These are phyloP conservation scores for Merodon equestris DNA, from an alignment of 2,888 invertebrate genomes.

Conservation along the genomic window DNA sequence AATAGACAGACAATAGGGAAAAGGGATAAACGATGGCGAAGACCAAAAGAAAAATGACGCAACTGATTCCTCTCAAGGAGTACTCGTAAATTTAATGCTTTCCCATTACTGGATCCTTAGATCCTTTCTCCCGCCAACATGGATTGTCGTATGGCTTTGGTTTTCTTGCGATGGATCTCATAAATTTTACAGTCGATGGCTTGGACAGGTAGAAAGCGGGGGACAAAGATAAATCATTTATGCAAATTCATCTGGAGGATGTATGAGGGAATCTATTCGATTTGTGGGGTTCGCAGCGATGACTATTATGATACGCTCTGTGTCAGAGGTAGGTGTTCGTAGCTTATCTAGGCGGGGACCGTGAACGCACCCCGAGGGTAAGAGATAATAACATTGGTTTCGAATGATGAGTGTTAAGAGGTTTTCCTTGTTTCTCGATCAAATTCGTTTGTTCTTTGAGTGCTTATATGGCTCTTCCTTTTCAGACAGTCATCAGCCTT, in stretches of 20 bases:
- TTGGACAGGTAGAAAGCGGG: constrained; percentile 10
- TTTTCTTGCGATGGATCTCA: constrained; percentile 25
- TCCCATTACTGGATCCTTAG: constrained; percentile 25
- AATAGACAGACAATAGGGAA: too few species aligned
- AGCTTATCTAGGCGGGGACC: too few species aligned
- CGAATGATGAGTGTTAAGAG: too few species aligned
- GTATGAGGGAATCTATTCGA: constrained; percentile 28
- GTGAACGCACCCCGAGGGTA: too few species aligned
- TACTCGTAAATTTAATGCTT: constrained; percentile 29
- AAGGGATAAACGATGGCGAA: too few species aligned
- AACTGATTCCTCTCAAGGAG: constrained; percentile 4
- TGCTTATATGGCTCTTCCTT: too few species aligned
- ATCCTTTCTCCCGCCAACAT: constrained; percentile 15
- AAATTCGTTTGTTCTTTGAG: too few species aligned
- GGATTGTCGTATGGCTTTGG: constrained; percentile 21
- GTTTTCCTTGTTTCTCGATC: too few species aligned
- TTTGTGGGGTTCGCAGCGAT: constrained; percentile 42
- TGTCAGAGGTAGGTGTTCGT: too few species aligned
- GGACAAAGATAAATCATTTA: constrained; percentile 61
- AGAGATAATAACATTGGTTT: too few species aligned
- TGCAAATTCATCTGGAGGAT: constrained; percentile 47
- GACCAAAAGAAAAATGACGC: constrained; percentile 4
- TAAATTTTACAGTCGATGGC: constrained; percentile 21
- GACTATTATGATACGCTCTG: constrained; percentile 21
- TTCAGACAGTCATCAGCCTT: too few species aligned